Base-by-base conservation (phyloP, 2,113 vertebrate species). In the Nestor notabilis region DNA sequence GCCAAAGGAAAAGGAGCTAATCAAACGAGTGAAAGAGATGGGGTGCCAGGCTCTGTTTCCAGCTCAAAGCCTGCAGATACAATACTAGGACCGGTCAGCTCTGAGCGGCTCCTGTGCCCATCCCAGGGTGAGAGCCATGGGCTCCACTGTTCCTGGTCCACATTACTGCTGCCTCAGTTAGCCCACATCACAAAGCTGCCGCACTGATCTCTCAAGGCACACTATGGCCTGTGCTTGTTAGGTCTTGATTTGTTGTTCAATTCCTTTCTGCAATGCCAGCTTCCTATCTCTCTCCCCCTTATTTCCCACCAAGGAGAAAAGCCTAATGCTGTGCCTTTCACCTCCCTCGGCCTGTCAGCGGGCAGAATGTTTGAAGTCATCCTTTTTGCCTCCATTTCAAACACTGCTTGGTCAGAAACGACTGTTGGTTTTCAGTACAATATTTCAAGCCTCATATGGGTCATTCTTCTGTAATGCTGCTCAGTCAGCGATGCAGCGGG, bases 1-100 rank as follows among this genome's bases (percentile, higher is more conserved):
- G 96, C 95, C 91, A 94, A 52, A 84, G 86, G 89, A 91, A 90
- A 88, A 93, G 87, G 77, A 95, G 69, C 81, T 93, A 60, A 94
- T 92, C 80, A 87, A 90, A 97, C 0, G 3, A 88, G 83, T 14
- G 20, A 61, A 91, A 71, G 53, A 60, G 52, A 56, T n/a, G 81
- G 10, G 11, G 75, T 83, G 86, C 84, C 82, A 89, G 89, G 77
- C 76, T 95, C 72, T 33, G 5, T 63, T 66, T 74, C 86, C 86
- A 94, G 70, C 89, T 69, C 50, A n/a, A 31, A 89, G 76, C 76
- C 46, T 0, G 1, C 2, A 9, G 77, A 64, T 47, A 47, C 44
- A 44, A 78, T 31, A 43, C 64, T 58, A 41, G 71, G 58, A 66
- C 39, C 1, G 0, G 11, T 11, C 15, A 0, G 39, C 60, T 82